Evolutionary conservation across 53 echinoderm and acorn worm species (phyloP).

Genomic region (Henricia sp.): DNA sequence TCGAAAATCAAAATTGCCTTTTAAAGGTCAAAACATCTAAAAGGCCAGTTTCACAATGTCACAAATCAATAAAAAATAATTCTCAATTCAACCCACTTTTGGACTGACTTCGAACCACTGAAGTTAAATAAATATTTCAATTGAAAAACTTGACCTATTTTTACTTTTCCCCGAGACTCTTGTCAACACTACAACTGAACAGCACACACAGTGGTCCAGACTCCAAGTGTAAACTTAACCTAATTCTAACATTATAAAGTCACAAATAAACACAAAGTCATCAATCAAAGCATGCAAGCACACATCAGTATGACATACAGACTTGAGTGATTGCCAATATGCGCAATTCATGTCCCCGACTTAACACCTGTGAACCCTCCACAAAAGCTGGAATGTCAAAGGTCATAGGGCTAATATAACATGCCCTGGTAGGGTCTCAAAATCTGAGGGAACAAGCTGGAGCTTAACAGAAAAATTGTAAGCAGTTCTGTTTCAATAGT

Average conservation of each 20-base stretch:
- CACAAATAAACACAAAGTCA: neutral
- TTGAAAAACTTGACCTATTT: too few relatives aligned
- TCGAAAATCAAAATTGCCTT: too few relatives aligned
- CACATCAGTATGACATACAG: conserved; percentile 12
- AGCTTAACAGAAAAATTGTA: neutral
- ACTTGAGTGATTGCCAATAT: conserved; percentile 15
- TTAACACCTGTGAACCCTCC: conserved; percentile 49
- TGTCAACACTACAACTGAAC: too few relatives aligned
- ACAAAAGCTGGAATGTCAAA: conserved; percentile 11
- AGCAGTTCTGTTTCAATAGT: neutral
- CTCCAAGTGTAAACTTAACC: too few relatives aligned
- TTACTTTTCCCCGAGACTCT: too few relatives aligned
- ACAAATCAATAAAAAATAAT: too few relatives aligned
- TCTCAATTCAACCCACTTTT: too few relatives aligned
- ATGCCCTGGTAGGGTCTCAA: conserved; percentile 18
- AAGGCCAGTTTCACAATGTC: too few relatives aligned
- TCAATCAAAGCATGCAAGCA: conserved; percentile 8
- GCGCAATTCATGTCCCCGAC: conserved; percentile 46
- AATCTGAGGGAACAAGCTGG: neutral
- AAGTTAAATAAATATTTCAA: too few relatives aligned
- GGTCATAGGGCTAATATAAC: conserved; percentile 54
- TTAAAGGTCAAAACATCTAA: too few relatives aligned
- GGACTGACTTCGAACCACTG: too few relatives aligned
- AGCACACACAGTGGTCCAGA: too few relatives aligned
- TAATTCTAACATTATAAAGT: neutral